These are phyloP conservation scores for Nymphalis urticae DNA, from an alignment of 2,888 invertebrate genomes.

Conservation along the genomic window DNA sequence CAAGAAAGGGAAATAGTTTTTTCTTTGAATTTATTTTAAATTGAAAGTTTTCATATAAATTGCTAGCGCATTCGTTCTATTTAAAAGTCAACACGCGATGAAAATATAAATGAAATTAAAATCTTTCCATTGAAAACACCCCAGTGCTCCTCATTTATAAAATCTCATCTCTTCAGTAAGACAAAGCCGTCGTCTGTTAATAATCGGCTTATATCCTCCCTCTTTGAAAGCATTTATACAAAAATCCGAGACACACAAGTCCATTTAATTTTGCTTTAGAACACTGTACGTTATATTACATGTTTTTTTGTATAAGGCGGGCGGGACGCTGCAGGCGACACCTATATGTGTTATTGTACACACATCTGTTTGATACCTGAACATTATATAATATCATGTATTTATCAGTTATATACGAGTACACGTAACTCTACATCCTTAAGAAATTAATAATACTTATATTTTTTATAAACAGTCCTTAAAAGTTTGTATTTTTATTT, in stretches of 20 bases:
- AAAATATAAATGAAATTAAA: conserved; percentile 37
- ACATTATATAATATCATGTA: too few relatives aligned
- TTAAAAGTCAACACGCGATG: conserved; percentile 14
- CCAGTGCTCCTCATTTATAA: conserved; percentile 43
- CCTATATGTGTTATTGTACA: background rate
- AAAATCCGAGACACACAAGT: conserved; percentile 44
- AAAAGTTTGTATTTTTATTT: too few relatives aligned
- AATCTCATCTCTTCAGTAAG: conserved; percentile 50
- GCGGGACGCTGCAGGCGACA: conserved; percentile 9
- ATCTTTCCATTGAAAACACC: conserved; percentile 45
- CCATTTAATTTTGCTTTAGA: conserved; percentile 48
- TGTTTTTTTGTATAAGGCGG: conserved; percentile 30
- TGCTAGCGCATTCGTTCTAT: background rate
- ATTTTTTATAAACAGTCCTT: too few relatives aligned
- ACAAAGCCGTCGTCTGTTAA: conserved; percentile 55
- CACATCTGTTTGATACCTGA: background rate
- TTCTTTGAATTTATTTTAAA: background rate
- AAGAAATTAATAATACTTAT: too few relatives aligned
- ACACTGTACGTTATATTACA: conserved; percentile 39
- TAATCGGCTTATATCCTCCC: conserved; percentile 65
- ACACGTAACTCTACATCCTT: too few relatives aligned
- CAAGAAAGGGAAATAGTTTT: too few relatives aligned
- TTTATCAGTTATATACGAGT: too few relatives aligned
- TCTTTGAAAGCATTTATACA: conserved; percentile 49
- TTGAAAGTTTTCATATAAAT: background rate